Base-by-base conservation (phyloP, 2,888 invertebrate species). In the Hypomecis punctinalis region DNA sequence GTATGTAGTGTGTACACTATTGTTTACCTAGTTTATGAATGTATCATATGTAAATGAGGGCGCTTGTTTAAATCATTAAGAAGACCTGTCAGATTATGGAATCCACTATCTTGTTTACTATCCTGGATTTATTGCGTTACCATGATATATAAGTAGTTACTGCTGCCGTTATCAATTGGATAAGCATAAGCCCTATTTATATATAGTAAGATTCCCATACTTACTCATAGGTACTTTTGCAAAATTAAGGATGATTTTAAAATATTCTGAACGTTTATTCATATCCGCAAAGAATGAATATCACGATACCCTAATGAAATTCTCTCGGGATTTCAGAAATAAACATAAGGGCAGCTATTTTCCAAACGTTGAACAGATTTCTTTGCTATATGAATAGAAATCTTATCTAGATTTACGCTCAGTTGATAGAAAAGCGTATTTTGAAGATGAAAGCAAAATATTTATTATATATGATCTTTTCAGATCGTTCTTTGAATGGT, bases 381-480 rank as follows among this genome's bases (percentile, higher is more conserved):
- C 42, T 60, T 48, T 43, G 62, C 56, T 39, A 67, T 59, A 46
- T 61, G 54, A 53, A 61, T 35, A 23, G 45, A 54, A 55, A 52
- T 55, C 49, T 69, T 63, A 66, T 68, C 67, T 61, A 57, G 56
- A 68, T 56, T 49, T 59, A 56, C 52, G 60, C 40, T 62, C 13
- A 35, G 45, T 56, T 67, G 56, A 40, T 52, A 62, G 51, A 62
- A 56, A 52, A 55, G 43, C 60, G 61, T 52, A 56, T 65, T 65
- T 45, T 60, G 53, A 58, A 55, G 65, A 67, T 54, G 62, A 51
- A 64, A 53, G 60, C 59, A 56, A 65, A 63, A 66, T 59, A 63
- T 65, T 59, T 67, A 63, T 61, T 57, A 42, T 2, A 23, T 65
- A 33, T 52, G 63, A 65, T 66, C 61, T 63, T 67, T 66, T 69